phyloP scores from a whole-genome alignment of 1,140 invertebrate genomes.

The Drosophila bifasciata region DNA sequence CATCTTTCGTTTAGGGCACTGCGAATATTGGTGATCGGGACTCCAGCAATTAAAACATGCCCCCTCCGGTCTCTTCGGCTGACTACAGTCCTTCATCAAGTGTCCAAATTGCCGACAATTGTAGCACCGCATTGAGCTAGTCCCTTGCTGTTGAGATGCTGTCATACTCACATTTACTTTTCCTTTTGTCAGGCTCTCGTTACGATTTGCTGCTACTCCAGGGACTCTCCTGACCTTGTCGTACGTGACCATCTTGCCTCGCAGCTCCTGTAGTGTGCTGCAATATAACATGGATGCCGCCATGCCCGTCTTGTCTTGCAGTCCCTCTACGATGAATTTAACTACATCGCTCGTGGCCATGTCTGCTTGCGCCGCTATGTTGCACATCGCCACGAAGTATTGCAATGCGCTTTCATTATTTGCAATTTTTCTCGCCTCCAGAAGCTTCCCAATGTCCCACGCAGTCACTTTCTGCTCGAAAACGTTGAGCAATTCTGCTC shows the following conservation, averaged over 20 bases:
- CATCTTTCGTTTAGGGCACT: not conserved
- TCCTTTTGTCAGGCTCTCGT: not conserved
- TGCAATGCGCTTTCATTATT: not conserved
- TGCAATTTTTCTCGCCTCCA: not conserved
- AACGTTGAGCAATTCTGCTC: too few species aligned
- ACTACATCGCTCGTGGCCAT: not conserved
- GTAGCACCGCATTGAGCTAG: not conserved
- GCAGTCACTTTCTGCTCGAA: too few species aligned
- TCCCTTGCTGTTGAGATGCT: not conserved
- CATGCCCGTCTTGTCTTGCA: not conserved
- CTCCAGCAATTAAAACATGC: slow-evolving; percentile 12
- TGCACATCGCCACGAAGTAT: not conserved
- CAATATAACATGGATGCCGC: too few species aligned
- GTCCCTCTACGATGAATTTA: slow-evolving; percentile 1
- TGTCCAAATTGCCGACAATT: slow-evolving; percentile 1
- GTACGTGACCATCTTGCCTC: not conserved
- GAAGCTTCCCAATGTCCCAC: not conserved
- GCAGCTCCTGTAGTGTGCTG: not conserved
- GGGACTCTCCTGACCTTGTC: not conserved
- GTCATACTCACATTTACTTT: not conserved
- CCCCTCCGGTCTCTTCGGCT: slow-evolving; percentile 5
- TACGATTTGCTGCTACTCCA: not conserved
- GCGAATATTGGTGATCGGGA: not conserved
- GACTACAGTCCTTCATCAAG: not conserved
- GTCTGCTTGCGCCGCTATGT: not conserved